A percentile compares a stretch with the other conserved stretches of the same genome.
phyloP scores from a whole-genome alignment of 1,140 invertebrate genomes.

The Whitmania pigra region DNA sequence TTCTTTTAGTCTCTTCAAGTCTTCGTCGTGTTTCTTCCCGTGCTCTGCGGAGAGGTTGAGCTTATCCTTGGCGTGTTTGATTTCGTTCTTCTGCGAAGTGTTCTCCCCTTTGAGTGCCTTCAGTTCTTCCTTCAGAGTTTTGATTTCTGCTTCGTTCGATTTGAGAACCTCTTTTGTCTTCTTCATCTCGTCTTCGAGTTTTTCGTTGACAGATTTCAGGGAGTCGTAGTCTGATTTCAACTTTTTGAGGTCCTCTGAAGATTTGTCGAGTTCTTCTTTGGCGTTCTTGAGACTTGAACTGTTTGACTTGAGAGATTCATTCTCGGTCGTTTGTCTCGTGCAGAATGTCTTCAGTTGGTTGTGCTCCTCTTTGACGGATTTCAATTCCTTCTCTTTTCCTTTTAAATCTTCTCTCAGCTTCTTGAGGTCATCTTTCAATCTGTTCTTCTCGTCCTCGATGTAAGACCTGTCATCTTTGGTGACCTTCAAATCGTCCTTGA shows the following conservation, averaged over 20 bases:
- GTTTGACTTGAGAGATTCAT: neutral
- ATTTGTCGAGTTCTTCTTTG: constrained; percentile 8
- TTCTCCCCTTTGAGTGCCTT: constrained; percentile 4
- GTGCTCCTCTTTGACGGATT: constrained; percentile 8
- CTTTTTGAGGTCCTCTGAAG: neutral
- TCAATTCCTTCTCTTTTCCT: neutral
- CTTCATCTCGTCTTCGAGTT: neutral
- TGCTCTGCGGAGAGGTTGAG: neutral
- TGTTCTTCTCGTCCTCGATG: constrained; percentile 11
- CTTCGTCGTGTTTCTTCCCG: neutral
- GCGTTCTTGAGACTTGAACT: neutral
- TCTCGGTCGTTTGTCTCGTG: neutral
- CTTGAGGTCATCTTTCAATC: constrained; percentile 2
- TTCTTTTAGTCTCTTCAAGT: neutral
- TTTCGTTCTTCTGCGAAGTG: constrained; percentile 2
- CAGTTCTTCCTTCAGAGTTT: constrained; percentile 15
- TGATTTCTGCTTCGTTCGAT: neutral
- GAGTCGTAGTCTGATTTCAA: neutral
- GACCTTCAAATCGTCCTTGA: constrained; percentile 3
- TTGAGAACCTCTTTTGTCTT: neutral
- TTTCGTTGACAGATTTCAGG: neutral
- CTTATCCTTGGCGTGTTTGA: neutral
- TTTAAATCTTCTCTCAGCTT: neutral
- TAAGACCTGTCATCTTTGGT: neutral
- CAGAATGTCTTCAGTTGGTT: neutral